Percentiles rank a stretch among this genome's conserved stretches.
Evolutionary conservation across 2,113 vertebrate species (phyloP).

Genomic region (Serilophus lunatus): DNA sequence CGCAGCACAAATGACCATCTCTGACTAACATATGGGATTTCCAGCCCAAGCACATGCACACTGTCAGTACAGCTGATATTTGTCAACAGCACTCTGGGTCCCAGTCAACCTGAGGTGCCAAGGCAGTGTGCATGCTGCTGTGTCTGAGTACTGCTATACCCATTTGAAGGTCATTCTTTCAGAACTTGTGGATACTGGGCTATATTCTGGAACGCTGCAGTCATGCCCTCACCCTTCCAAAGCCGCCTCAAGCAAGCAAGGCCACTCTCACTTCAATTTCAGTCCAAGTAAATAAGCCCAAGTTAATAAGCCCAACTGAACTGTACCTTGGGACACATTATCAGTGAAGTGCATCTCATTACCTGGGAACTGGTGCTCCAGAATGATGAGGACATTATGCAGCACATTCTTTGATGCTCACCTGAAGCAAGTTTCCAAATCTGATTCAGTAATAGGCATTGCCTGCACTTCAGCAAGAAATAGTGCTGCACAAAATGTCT

Average conservation of each 20-base stretch:
- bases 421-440: background rate
- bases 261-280: background rate
- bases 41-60: no score
- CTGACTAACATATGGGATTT: background rate
- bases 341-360: background rate
- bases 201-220: background rate
- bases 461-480: background rate
- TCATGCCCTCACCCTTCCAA: background rate
- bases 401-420: background rate
- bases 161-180: background rate
- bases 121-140: background rate
- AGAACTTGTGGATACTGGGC: background rate
- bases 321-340: no score
- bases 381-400: background rate
- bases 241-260: background rate
- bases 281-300: no score
- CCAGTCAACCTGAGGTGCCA: background rate
- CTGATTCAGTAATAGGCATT: background rate
- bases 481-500: background rate
- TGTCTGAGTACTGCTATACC: background rate
- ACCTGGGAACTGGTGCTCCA: background rate
- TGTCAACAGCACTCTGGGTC: accelerated
- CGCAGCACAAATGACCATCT: no score
- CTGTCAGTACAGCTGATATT: background rate
- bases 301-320: background rate